A percentile compares a stretch with the other conserved stretches of the same genome.
Evolutionary conservation across 2,888 invertebrate species (phyloP).

Genomic region (Caenorhabditis auriculariae): DNA sequence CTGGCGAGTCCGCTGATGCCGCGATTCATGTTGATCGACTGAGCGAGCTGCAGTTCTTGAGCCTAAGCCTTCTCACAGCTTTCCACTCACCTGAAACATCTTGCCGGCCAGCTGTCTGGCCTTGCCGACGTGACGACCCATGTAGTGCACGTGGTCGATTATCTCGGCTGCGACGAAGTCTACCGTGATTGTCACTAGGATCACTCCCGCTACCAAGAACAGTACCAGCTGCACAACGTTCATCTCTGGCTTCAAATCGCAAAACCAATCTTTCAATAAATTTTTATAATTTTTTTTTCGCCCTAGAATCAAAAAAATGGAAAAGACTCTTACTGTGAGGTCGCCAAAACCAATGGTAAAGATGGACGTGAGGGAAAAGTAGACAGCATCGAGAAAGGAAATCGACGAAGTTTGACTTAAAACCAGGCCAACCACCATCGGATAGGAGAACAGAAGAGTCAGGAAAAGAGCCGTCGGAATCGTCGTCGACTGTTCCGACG

Average conservation of each 20-base stretch:
- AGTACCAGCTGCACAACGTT: conserved; percentile 40
- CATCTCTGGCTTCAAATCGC: conserved; percentile 36
- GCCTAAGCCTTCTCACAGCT: too few relatives aligned
- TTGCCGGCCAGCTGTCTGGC: conserved; percentile 43
- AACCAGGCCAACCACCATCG: conserved; percentile 30
- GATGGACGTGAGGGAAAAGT: conserved; percentile 45
- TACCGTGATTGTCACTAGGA: conserved; percentile 45
- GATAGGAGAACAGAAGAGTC: conserved; percentile 33
- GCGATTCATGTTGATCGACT: conserved; percentile 38
- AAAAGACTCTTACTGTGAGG: conserved; percentile 23
- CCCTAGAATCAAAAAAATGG: not conserved
- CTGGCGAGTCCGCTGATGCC: conserved; percentile 32
- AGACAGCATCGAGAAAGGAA: conserved; percentile 36
- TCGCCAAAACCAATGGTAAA: conserved; percentile 51
- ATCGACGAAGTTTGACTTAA: conserved; percentile 28
- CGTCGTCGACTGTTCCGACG: conserved; percentile 33
- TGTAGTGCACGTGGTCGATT: conserved; percentile 46
- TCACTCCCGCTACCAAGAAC: conserved; percentile 41
- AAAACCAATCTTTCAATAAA: not conserved
- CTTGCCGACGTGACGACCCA: conserved; percentile 47
- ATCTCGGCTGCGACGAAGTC: conserved; percentile 47
- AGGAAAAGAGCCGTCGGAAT: conserved; percentile 44
- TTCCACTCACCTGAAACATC: conserved; percentile 37
- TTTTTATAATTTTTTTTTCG: not conserved
- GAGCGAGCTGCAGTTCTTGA: conserved; percentile 29